Evolutionary conservation across 2,888 invertebrate genomes (phyloP).

Genomic region (Lampropteryx suffumata): DNA sequence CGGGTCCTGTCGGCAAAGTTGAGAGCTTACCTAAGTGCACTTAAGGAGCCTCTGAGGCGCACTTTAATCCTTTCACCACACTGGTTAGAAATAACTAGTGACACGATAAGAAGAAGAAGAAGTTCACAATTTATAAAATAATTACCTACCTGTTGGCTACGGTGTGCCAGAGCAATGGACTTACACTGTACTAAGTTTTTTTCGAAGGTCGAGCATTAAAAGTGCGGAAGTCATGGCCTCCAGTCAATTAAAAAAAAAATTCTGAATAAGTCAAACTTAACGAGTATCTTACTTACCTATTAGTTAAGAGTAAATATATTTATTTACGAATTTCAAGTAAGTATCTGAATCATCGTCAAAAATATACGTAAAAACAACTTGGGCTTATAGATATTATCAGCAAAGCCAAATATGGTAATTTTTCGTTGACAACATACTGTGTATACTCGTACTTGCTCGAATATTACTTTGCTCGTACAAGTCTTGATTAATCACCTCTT

Average conservation of each 20-base stretch:
- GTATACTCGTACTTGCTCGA: too few relatives aligned
- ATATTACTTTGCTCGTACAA: too few relatives aligned
- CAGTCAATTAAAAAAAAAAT: slow-evolving; percentile 25
- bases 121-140: too few relatives aligned
- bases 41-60: too few relatives aligned
- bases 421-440: too few relatives aligned
- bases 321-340: slow-evolving; percentile 9
- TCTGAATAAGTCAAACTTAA: slow-evolving; percentile 27
- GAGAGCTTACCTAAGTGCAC: too few relatives aligned
- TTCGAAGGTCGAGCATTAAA: slow-evolving; percentile 36
- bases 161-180: slow-evolving; percentile 1
- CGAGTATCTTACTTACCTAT: slow-evolving; percentile 10
- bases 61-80: too few relatives aligned
- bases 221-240: slow-evolving; percentile 53
- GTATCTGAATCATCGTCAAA: slow-evolving; percentile 12
- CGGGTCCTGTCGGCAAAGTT: too few relatives aligned
- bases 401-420: not conserved
- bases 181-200: slow-evolving; percentile 34
- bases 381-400: not conserved
- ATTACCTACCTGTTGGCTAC: too few relatives aligned
- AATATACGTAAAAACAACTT: slow-evolving; percentile 8
- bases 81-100: too few relatives aligned
- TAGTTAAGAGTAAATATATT: slow-evolving; percentile 3
- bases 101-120: too few relatives aligned
- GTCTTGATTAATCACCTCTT: too few relatives aligned